Evolutionary conservation across 2,113 vertebrate genomes (phyloP).

Genomic region (Pardalotus punctatus): DNA sequence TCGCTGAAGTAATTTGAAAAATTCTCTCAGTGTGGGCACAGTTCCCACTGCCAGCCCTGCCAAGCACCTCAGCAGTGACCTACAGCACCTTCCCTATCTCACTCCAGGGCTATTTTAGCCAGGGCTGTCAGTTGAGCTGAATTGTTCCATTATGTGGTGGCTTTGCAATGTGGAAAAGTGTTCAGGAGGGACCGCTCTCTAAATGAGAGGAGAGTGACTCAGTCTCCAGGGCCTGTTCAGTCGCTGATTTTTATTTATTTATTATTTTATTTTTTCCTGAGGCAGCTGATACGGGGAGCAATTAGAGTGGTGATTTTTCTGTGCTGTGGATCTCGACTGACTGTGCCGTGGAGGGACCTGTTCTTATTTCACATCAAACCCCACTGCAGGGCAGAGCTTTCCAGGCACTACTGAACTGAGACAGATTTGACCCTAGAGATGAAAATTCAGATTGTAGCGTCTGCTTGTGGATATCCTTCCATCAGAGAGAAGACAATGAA

Average conservation of each 20-base stretch:
- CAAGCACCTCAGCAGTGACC: not conserved
- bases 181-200: not conserved
- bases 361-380: not conserved
- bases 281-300: not conserved
- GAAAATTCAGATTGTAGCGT: not conserved
- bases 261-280: not conserved
- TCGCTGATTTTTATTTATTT: not conserved
- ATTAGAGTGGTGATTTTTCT: not conserved
- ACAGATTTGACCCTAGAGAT: not conserved
- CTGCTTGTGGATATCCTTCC: not conserved
- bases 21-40: not conserved
- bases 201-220: not conserved
- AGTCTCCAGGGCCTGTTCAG: not conserved
- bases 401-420: not conserved
- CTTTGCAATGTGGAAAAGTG: not conserved
- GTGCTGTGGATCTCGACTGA: not conserved
- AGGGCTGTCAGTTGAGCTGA: not conserved
- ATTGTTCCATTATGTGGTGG: constrained; percentile 8
- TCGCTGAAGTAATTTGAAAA: not conserved
- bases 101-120: not conserved
- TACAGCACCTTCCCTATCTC: not conserved
- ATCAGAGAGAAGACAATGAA: not conserved
- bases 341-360: not conserved
- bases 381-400: not conserved
- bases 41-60: not conserved